Evolutionary conservation across 2,797 vertebrate genomes (phyloP).

Genomic region (Morus bassanus): DNA sequence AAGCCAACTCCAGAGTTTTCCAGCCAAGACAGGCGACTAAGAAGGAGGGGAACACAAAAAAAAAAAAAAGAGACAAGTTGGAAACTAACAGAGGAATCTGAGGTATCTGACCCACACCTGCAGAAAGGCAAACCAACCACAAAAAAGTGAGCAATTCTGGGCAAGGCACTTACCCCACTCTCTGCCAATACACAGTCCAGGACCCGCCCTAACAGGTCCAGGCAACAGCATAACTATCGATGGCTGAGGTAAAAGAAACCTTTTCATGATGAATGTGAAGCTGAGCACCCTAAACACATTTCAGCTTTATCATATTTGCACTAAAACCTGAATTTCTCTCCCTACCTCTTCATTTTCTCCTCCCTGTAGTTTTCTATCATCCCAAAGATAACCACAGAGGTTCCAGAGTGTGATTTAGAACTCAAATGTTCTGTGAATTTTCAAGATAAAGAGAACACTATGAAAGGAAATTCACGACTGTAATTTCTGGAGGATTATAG

Average conservation of each 20-base stretch:
- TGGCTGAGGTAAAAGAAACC: background rate
- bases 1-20: conserved; percentile 90
- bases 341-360: background rate
- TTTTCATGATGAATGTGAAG: background rate
- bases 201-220: background rate
- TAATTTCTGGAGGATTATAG: background rate
- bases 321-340: background rate
- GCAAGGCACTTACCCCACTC: background rate
- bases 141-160: background rate
- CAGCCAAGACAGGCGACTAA: conserved; percentile 90
- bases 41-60: background rate
- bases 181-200: rapidly evolving
- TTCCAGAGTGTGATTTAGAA: background rate
- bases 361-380: background rate
- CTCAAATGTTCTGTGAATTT: background rate
- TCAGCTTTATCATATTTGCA: background rate
- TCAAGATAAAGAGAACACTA: background rate
- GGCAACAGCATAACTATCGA: background rate
- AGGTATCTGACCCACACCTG: background rate
- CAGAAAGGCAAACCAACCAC: background rate
- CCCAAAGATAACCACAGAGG: background rate
- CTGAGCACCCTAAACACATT: background rate
- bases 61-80: background rate
- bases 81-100: background rate
- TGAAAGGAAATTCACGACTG: background rate